Evolutionary conservation across 2,113 vertebrate genomes (phyloP), one percentile per base, ranked within the genome.

Genomic region (Notarius lentiginosus): DNA sequence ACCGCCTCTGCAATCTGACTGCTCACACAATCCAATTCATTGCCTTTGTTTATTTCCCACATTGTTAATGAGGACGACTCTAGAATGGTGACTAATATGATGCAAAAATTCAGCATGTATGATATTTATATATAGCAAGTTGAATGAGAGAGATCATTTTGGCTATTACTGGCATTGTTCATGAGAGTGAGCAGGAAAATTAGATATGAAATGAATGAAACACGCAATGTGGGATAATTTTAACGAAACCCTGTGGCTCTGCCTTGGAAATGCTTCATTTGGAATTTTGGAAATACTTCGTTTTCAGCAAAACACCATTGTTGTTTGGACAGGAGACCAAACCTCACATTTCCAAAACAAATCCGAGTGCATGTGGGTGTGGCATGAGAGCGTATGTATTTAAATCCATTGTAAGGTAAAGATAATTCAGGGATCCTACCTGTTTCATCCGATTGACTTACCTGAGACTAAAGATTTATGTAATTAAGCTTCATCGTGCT

Each of bases 391-490:
- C 15, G 1, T 3, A 51, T 2, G 22, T 24, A 5, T 51, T 24
- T 12, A 51, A 75, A 75, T 17, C 12, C 5, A 7, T 22, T 11
- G 27, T 20, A 11, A 60, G 18, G 14, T 58, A 80, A 80, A 58
- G 7, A 11, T 34, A 60, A 17, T 79, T 55, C 34, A 73, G 41
- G 18, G 55, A 63, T 60, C 18, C 34, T 22, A 75, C 22, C n/a
- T 70, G 30, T 80, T 76, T 87, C 22, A 47, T 60, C 79, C 8
- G 76, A 79, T 89, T 60, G 55, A 14, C 63, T 10, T 73, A 80
- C 84, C 7, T 68, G 72, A 86, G 17, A 30, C 77, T 84, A 75
- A 82, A 91, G 79, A 90, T 90, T 86, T 86, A 85, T 56, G 14
- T 89, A 88, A 85, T 88, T 87, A 85, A 87, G 47, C 55, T 58